Conservation (phyloP, 2,113 vertebrate species). For the Platysteira castanea region DNA sequence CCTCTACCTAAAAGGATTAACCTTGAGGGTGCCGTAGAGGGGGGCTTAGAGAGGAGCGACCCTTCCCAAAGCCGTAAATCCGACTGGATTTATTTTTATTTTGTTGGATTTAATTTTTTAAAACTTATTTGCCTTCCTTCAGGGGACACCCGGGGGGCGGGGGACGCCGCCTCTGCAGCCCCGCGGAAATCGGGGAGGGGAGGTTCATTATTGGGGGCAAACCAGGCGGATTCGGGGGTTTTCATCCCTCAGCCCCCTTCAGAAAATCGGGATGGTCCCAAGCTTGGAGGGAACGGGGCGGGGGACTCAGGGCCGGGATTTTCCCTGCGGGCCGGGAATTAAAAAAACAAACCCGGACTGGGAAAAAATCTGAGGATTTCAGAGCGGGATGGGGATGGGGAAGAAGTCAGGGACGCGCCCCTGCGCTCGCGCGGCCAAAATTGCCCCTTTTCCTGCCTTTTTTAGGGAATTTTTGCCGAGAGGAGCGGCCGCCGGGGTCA, state of each 20-base stretch:
- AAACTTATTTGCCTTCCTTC: neutral
- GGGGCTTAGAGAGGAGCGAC: neutral
- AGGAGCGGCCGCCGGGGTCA: neutral
- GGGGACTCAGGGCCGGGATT: neutral
- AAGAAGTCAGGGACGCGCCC: too few relatives aligned
- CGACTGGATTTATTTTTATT: neutral
- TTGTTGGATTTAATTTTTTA: too few relatives aligned
- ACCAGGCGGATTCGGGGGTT: neutral
- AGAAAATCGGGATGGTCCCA: neutral
- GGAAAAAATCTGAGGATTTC: neutral
- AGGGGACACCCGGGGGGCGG: neutral
- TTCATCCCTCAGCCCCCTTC: accelerated
- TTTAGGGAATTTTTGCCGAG: neutral
- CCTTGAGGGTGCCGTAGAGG: neutral
- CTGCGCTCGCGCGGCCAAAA: accelerated
- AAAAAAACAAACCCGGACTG: neutral
- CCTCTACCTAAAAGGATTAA: neutral
- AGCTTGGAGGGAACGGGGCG: accelerated
- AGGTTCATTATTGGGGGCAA: accelerated
- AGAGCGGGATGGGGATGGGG: neutral
- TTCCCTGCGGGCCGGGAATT: neutral
- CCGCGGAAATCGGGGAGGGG: neutral
- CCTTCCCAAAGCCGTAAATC: neutral
- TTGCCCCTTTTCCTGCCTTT: neutral
- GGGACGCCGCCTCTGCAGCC: neutral